A percentile compares a stretch with the other conserved stretches of the same genome.
Evolutionary conservation across 2,888 invertebrate genomes (phyloP).

Genomic region (Xanthia icteritia): DNA sequence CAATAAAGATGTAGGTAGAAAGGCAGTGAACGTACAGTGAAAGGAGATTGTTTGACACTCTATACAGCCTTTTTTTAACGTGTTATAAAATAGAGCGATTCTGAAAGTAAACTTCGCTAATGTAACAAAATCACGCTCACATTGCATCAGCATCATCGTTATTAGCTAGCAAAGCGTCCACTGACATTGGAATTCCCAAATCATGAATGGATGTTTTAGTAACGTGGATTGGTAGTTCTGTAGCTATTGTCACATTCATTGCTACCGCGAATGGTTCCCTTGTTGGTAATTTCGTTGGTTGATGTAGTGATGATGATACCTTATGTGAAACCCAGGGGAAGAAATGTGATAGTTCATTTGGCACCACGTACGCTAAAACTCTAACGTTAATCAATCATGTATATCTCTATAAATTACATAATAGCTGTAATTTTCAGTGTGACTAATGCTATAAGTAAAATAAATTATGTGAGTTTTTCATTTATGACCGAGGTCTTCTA

Average conservation of each 20-base stretch:
- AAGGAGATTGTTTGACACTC: constrained; percentile 54
- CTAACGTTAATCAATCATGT: no score
- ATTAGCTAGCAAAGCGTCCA: background rate
- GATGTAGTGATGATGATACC: background rate
- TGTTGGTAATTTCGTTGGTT: background rate
- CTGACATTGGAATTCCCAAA: background rate
- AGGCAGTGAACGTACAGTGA: constrained; percentile 55
- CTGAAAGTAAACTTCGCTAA: constrained; percentile 26
- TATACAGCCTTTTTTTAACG: constrained; percentile 48
- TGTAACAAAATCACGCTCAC: background rate
- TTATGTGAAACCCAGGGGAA: background rate
- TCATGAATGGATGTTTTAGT: background rate
- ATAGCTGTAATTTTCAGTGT: no score
- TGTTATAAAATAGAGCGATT: constrained; percentile 25
- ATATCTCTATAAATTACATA: no score
- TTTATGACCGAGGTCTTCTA: background rate
- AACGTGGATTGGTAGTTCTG: background rate
- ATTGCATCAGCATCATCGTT: constrained; percentile 4
- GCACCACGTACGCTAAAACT: no score
- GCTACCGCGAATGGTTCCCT: background rate
- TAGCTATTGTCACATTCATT: background rate
- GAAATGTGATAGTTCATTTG: background rate
- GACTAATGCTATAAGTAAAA: background rate
- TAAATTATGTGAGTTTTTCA: background rate
- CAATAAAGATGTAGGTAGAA: constrained; percentile 39